These are phyloP conservation scores for Cryptus viduatorius DNA, from an alignment of 2,888 invertebrate species.

Conservation along the genomic window DNA sequence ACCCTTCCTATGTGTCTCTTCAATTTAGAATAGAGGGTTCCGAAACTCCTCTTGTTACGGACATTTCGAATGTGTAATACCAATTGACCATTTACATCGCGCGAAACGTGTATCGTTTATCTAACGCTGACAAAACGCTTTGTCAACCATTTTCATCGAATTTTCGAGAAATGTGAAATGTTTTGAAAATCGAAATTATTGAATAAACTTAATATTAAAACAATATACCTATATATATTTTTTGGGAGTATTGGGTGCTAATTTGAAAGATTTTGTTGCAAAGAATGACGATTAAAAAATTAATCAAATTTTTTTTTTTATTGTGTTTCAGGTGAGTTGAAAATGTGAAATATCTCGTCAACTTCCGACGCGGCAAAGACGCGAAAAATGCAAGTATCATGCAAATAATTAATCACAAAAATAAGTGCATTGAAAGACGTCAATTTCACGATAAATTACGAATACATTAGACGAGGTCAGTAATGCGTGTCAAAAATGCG, in stretches of 20 bases:
- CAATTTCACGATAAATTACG: too few species aligned
- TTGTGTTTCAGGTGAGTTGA: not conserved
- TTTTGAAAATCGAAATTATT: not conserved
- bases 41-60: constrained; percentile 5
- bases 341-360: not conserved
- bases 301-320: not conserved
- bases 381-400: not conserved
- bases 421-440: too few species aligned
- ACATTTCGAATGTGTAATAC: constrained; percentile 8
- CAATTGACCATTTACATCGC: not conserved
- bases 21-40: constrained; percentile 30
- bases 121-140: not conserved
- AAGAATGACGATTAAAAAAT: not conserved
- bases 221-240: not conserved
- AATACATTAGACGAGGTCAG: too few species aligned
- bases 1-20: constrained; percentile 9
- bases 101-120: not conserved
- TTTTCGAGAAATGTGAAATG: not conserved
- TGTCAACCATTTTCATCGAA: not conserved
- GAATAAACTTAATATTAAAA: not conserved
- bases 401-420: too few species aligned
- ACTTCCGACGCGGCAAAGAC: not conserved
- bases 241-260: not conserved
- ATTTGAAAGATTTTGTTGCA: not conserved
- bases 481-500: too few species aligned